Conservation (phyloP, 2,888 invertebrate genomes). For the Meta bourneti region DNA sequence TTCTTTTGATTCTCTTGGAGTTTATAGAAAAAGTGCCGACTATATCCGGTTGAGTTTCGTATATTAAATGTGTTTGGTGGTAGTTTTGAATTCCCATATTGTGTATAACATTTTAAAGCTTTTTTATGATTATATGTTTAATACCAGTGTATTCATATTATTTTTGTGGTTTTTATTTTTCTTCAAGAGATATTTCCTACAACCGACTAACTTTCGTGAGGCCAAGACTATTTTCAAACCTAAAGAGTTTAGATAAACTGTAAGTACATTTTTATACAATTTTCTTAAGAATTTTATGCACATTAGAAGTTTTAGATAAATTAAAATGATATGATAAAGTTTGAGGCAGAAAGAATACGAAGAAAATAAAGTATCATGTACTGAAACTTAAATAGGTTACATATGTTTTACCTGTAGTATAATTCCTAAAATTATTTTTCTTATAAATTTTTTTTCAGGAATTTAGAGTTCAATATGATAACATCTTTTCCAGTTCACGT, state of each 20-base stretch:
- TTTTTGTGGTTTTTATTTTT: constrained; percentile 35
- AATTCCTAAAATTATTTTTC: neutral
- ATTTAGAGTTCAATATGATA: constrained; percentile 72
- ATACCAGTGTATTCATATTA: too few relatives aligned
- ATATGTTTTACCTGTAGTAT: neutral
- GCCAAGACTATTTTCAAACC: constrained; percentile 79
- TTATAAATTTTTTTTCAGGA: constrained; percentile 53
- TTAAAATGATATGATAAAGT: neutral
- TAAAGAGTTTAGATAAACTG: constrained; percentile 81
- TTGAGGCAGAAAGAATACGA: neutral
- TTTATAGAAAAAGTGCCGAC: too few relatives aligned
- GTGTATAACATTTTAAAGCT: too few relatives aligned
- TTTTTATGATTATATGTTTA: too few relatives aligned
- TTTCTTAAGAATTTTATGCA: neutral
- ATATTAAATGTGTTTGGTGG: too few relatives aligned
- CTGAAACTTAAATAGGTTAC: too few relatives aligned
- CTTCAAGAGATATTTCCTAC: constrained; percentile 80
- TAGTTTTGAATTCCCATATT: too few relatives aligned
- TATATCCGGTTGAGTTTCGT: too few relatives aligned
- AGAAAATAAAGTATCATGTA: neutral
- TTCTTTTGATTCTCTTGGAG: too few relatives aligned
- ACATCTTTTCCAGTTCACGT: constrained; percentile 56
- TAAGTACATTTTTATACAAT: constrained; percentile 78
- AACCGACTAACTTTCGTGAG: constrained; percentile 80
- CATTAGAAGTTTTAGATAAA: neutral